phyloP scores from a whole-genome alignment of 2,797 vertebrate species.

The Pangasius larnaudii region DNA sequence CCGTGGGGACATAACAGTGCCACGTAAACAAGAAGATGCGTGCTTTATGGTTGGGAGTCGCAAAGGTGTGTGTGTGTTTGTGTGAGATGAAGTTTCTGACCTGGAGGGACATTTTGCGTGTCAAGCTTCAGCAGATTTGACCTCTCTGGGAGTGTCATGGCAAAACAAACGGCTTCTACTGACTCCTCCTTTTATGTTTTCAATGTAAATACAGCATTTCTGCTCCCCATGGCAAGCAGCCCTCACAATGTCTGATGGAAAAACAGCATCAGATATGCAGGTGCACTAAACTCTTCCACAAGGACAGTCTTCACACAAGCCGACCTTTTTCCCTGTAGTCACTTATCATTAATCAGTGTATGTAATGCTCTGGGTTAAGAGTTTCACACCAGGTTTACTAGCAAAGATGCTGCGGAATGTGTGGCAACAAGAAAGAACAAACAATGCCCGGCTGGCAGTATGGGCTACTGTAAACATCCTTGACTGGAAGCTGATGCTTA shows the following conservation, averaged over 20 bases:
- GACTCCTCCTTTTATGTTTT: slow-evolving; percentile 57
- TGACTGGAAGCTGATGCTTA: slow-evolving; percentile 97
- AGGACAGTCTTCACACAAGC: background rate
- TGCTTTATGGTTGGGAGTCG: slow-evolving; percentile 37
- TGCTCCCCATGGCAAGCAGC: slow-evolving; percentile 38
- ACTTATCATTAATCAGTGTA: slow-evolving; percentile 1
- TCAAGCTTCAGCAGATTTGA: slow-evolving; percentile 59
- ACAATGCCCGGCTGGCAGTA: slow-evolving; percentile 81
- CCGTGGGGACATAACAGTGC: slow-evolving; percentile 36
- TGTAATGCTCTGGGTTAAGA: background rate
- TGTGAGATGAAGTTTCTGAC: slow-evolving; percentile 40
- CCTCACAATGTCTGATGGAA: slow-evolving; percentile 32
- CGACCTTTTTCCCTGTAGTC: background rate
- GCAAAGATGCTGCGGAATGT: background rate
- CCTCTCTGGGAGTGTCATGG: slow-evolving; percentile 51
- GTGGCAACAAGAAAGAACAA: background rate
- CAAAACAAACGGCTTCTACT: slow-evolving; percentile 58
- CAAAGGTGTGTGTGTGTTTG: slow-evolving; percentile 27
- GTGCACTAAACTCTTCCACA: slow-evolving; percentile 28
- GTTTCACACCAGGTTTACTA: background rate
- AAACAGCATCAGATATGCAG: slow-evolving; percentile 36
- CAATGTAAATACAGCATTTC: slow-evolving; percentile 55
- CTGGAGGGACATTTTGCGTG: slow-evolving; percentile 51
- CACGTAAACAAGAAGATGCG: slow-evolving; percentile 56
- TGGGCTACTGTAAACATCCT: slow-evolving; percentile 99